Evolutionary conservation across 1,140 invertebrate genomes (phyloP).

Genomic region (Drosophila yakuba): DNA sequence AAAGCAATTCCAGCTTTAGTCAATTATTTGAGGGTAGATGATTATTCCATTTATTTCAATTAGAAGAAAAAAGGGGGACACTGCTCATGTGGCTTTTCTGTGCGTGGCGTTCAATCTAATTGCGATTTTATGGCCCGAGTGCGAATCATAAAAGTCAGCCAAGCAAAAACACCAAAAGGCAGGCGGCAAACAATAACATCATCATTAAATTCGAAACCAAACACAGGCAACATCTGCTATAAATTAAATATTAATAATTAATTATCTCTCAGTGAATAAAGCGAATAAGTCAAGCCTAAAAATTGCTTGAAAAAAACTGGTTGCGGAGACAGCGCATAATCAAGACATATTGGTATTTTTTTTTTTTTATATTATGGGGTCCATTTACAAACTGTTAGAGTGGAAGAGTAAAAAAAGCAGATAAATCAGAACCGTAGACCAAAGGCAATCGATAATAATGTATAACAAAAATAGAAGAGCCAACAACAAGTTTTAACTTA

Average conservation of each 20-base stretch:
- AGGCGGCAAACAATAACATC: constrained; percentile 18
- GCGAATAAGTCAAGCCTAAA: too few species aligned
- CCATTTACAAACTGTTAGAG: neutral
- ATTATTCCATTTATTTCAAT: constrained; percentile 68
- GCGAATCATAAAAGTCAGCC: constrained; percentile 42
- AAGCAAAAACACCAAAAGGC: constrained; percentile 19
- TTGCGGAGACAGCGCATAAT: neutral
- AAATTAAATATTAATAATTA: constrained; percentile 74
- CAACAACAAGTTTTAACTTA: too few species aligned
- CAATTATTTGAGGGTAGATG: constrained; percentile 18
- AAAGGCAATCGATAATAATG: too few species aligned
- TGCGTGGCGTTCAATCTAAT: constrained; percentile 62
- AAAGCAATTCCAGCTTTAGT: neutral
- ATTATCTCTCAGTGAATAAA: constrained; percentile 27
- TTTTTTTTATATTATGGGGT: neutral
- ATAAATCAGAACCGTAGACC: too few species aligned
- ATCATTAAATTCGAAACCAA: constrained; percentile 19
- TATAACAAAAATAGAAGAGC: too few species aligned
- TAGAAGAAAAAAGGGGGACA: constrained; percentile 11
- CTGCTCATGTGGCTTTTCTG: constrained; percentile 66
- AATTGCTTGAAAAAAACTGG: neutral
- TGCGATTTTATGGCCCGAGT: constrained; percentile 60
- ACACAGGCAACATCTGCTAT: constrained; percentile 45
- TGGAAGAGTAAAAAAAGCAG: neutral
- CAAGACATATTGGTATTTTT: too few species aligned